These are phyloP conservation scores for Channa striata DNA, from an alignment of 2,797 vertebrate species.

Conservation along the genomic window DNA sequence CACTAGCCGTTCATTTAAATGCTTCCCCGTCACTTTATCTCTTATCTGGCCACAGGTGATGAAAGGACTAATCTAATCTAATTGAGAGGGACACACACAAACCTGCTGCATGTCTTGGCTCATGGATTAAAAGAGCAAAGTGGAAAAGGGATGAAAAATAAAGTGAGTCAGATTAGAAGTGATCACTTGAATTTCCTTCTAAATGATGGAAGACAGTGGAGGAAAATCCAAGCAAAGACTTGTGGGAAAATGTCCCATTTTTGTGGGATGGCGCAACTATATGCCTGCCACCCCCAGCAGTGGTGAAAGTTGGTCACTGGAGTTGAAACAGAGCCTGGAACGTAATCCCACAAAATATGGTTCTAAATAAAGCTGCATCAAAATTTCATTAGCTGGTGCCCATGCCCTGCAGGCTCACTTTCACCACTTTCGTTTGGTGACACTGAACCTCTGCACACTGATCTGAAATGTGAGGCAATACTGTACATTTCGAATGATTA, in stretches of 20 bases:
- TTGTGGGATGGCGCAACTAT: conserved; percentile 26
- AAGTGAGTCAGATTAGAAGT: conserved; percentile 59
- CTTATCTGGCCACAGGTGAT: conserved; percentile 58
- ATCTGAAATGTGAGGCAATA: conserved; percentile 50
- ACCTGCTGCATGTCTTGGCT: conserved; percentile 36
- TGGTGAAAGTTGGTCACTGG: conserved; percentile 79
- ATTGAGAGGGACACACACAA: conserved; percentile 57
- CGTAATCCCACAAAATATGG: conserved; percentile 81
- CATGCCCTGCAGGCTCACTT: conserved; percentile 65
- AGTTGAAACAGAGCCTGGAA: conserved; percentile 78
- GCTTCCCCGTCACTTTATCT: background rate
- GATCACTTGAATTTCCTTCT: conserved; percentile 56
- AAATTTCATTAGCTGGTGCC: conserved; percentile 75
- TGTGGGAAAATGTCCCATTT: conserved; percentile 33
- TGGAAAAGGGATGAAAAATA: conserved; percentile 55
- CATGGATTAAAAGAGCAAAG: conserved; percentile 58
- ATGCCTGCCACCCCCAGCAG: conserved; percentile 59
- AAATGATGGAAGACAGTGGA: conserved; percentile 11
- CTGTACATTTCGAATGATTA: conserved; percentile 45
- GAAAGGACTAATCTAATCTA: conserved; percentile 67
- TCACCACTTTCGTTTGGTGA: conserved; percentile 71
- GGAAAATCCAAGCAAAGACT: conserved; percentile 5
- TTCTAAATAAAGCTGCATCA: conserved; percentile 82
- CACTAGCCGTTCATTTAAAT: conserved; percentile 28
- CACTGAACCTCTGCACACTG: conserved; percentile 72